Evolutionary conservation across 2,797 vertebrate species (phyloP).

Genomic region (Clarias pachynema): DNA sequence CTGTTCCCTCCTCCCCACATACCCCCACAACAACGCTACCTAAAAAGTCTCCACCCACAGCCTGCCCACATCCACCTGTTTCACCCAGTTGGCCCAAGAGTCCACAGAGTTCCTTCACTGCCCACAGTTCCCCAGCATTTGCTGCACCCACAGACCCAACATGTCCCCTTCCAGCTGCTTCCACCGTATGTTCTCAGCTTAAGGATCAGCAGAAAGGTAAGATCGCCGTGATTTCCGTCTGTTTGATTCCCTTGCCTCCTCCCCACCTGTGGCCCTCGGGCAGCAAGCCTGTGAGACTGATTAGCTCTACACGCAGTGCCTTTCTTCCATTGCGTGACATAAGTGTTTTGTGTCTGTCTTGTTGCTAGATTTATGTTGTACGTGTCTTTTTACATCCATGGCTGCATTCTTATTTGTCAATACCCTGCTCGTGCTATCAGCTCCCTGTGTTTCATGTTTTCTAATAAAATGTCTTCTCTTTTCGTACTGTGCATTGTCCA

Average conservation of each 20-base stretch:
- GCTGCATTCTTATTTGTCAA: neutral
- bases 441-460: neutral
- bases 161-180: conserved; percentile 23
- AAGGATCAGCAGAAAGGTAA: conserved; percentile 60
- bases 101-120: neutral
- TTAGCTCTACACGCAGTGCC: conserved; percentile 25
- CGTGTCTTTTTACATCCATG: neutral
- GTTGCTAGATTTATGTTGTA: conserved; percentile 3
- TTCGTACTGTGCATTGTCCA: neutral
- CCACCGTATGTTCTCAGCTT: conserved; percentile 40
- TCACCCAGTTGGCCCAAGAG: conserved; percentile 16
- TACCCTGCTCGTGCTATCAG: neutral
- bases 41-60: conserved; percentile 4
- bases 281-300: neutral
- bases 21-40: conserved; percentile 1
- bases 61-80: conserved; percentile 9
- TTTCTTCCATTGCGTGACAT: conserved; percentile 19
- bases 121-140: conserved; percentile 32
- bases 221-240: conserved; percentile 11
- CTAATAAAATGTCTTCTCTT: neutral
- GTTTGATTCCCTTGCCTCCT: neutral
- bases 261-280: conserved; percentile 13
- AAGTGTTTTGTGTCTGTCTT: neutral
- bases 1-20: conserved; percentile 21
- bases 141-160: conserved; percentile 40